These are phyloP conservation scores for Pachliopta kotzebuea DNA, from an alignment of 2,888 invertebrate genomes.

Conservation along the genomic window DNA sequence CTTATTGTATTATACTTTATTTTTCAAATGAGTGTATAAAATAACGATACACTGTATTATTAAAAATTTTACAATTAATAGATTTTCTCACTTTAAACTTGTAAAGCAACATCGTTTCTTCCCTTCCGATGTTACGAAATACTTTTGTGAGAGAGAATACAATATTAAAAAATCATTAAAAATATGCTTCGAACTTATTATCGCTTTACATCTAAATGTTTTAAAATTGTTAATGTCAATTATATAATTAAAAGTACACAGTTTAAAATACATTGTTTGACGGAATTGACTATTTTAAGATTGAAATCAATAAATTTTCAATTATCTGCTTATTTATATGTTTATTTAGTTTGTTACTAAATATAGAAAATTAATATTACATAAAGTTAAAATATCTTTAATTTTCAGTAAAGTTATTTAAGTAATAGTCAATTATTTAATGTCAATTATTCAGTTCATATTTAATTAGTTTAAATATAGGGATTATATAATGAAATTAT, in stretches of 20 bases:
- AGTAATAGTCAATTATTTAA: slow-evolving; percentile 19
- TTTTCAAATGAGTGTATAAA: neutral
- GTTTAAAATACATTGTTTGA: slow-evolving; percentile 6
- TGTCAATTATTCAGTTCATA: slow-evolving; percentile 7
- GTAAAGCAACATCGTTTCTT: neutral
- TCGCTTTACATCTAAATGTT: neutral
- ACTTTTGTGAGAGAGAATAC: neutral
- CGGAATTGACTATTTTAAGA: slow-evolving; percentile 30
- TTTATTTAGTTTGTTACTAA: slow-evolving; percentile 9
- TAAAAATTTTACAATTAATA: neutral
- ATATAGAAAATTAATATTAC: neutral
- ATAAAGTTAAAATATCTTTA: neutral
- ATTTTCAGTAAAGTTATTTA: neutral
- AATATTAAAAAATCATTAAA: neutral
- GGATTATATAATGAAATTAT: neutral
- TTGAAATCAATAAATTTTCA: slow-evolving; percentile 13
- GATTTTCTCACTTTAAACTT: neutral
- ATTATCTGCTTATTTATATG: slow-evolving; percentile 12
- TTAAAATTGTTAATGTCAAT: neutral
- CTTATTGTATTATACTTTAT: neutral
- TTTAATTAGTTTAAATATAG: slow-evolving; percentile 4
- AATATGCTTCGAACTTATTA: neutral
- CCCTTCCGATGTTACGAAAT: neutral
- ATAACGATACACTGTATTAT: no score
- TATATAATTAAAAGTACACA: neutral